Conservation (phyloP, 2,797 vertebrate species). For the Meda fulgida region DNA sequence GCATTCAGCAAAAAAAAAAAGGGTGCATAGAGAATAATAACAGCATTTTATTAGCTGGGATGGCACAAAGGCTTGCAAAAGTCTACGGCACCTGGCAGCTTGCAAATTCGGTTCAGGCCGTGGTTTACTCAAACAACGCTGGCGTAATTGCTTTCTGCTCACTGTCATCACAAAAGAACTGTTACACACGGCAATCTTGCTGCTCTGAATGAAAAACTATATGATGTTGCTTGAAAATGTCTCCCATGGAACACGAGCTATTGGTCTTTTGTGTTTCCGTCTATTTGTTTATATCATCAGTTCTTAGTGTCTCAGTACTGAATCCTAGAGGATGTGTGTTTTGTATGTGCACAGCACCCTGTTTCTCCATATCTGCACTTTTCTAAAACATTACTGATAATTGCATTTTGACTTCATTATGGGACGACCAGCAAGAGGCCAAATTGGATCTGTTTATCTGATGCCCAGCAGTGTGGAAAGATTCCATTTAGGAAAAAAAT, state of each 20-base stretch:
- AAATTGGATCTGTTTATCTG: conserved; percentile 67
- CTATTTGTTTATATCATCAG: conserved; percentile 58
- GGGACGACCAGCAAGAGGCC: conserved; percentile 60
- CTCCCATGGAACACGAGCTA: conserved; percentile 47
- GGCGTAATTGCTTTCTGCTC: conserved; percentile 62
- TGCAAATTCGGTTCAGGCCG: conserved; percentile 49
- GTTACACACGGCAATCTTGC: conserved; percentile 57
- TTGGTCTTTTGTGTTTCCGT: conserved; percentile 42
- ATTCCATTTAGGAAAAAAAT: conserved; percentile 59
- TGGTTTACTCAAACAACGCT: conserved; percentile 51
- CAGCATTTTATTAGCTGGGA: conserved; percentile 58
- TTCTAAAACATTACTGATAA: conserved; percentile 66
- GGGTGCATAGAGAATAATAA: conserved; percentile 31
- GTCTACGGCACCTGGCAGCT: conserved; percentile 58
- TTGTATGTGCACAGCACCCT: conserved; percentile 42
- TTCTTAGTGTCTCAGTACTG: conserved; percentile 45
- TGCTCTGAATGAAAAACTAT: conserved; percentile 59
- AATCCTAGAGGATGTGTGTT: conserved; percentile 22
- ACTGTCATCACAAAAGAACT: conserved; percentile 63
- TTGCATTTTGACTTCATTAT: conserved; percentile 67
- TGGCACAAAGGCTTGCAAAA: conserved; percentile 55
- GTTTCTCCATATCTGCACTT: conserved; percentile 56
- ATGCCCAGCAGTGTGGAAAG: conserved; percentile 64
- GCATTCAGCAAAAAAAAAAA: conserved; percentile 49
- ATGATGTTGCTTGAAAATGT: conserved; percentile 57